A percentile compares a stretch with the other conserved stretches of the same genome.
Conservation (phyloP, 2,888 invertebrate genomes). For the Leptinotarsa tumamoca region DNA sequence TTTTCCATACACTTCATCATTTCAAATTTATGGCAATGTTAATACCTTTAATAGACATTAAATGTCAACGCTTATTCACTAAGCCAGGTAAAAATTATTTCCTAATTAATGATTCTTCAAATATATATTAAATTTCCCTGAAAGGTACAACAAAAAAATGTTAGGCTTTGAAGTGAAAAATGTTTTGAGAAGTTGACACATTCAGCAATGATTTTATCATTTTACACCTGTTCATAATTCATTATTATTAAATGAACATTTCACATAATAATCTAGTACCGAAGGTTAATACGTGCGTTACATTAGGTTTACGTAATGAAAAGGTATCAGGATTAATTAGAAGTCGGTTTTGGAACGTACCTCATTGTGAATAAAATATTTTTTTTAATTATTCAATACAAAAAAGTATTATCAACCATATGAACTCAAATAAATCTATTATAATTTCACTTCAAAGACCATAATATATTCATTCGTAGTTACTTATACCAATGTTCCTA, state of each 20-base stretch:
- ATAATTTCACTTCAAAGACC: too few relatives aligned
- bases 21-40: too few relatives aligned
- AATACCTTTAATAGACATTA: too few relatives aligned
- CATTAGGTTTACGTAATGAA: not conserved
- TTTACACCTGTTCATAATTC: constrained; percentile 15
- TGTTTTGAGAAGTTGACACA: constrained; percentile 20
- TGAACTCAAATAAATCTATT: too few relatives aligned
- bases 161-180: constrained; percentile 5
- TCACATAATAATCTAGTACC: constrained; percentile 12
- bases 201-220: constrained; percentile 26
- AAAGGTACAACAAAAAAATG: too few relatives aligned
- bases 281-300: not conserved
- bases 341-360: not conserved
- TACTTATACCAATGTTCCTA: too few relatives aligned
- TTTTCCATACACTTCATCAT: too few relatives aligned
- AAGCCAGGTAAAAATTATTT: too few relatives aligned
- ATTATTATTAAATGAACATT: constrained; percentile 26
- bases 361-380: not conserved
- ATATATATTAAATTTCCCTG: too few relatives aligned
- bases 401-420: too few relatives aligned
- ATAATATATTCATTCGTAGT: too few relatives aligned
- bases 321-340: not conserved
- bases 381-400: not conserved
- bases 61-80: too few relatives aligned
- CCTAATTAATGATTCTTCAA: not conserved